phyloP scores from a whole-genome alignment of 2,113 vertebrate genomes.

The Toxostoma redivivum region DNA sequence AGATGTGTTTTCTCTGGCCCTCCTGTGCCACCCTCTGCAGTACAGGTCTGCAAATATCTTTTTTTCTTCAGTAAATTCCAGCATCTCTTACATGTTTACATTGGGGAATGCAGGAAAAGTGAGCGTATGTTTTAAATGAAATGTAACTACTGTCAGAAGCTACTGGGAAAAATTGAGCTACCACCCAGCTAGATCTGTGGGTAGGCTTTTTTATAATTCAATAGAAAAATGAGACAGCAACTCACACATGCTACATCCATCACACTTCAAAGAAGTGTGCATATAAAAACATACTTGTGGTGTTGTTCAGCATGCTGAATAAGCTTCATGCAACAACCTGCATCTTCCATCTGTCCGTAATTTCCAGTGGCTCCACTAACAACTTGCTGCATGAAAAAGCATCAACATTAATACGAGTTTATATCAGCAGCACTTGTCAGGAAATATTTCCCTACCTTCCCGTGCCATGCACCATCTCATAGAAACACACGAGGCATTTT shows the following conservation, averaged over 20 bases:
- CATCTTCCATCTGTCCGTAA: slow-evolving; percentile 51
- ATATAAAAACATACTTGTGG: slow-evolving; percentile 11
- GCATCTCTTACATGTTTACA: slow-evolving; percentile 28
- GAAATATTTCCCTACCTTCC: slow-evolving; percentile 11
- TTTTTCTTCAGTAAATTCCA: slow-evolving; percentile 26
- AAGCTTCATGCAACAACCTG: slow-evolving; percentile 33
- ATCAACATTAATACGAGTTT: background rate
- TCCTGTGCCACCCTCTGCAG: background rate
- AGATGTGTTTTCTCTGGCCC: slow-evolving; percentile 35
- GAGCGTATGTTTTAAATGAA: slow-evolving; percentile 55
- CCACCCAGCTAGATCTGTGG: slow-evolving; percentile 38
- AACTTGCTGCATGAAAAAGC: slow-evolving; percentile 26
- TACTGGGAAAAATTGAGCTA: slow-evolving; percentile 32
- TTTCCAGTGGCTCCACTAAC: slow-evolving; percentile 20
- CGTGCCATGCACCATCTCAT: background rate
- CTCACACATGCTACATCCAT: slow-evolving; percentile 42
- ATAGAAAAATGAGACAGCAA: slow-evolving; percentile 46
- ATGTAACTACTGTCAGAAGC: slow-evolving; percentile 46
- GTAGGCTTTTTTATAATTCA: slow-evolving; percentile 24
- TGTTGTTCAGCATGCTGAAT: slow-evolving; percentile 18
- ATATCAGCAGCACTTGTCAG: background rate
- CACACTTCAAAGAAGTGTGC: slow-evolving; percentile 10
- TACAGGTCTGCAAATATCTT: slow-evolving; percentile 4
- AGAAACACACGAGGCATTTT: background rate
- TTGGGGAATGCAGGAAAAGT: slow-evolving; percentile 30